These are phyloP conservation scores for Leucopsar rothschildi DNA, from an alignment of 2,113 vertebrate species.

Conservation along the genomic window DNA sequence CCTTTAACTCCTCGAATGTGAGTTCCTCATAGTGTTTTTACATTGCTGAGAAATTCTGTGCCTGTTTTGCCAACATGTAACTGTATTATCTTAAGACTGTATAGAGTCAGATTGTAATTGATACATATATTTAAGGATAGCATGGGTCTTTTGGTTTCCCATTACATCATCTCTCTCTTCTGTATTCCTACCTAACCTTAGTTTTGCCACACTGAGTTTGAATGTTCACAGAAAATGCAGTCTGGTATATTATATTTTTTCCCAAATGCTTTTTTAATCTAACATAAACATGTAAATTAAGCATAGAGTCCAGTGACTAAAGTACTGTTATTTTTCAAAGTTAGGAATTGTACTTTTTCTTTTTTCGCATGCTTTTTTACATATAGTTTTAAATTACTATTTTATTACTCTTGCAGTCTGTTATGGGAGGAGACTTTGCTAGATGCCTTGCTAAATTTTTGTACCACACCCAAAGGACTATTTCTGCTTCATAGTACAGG, in stretches of 20 bases:
- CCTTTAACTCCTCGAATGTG: background rate
- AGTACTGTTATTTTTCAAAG: background rate
- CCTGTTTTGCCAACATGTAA: background rate
- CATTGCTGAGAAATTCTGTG: background rate
- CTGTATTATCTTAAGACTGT: background rate
- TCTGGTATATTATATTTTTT: background rate
- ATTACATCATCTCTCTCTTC: background rate
- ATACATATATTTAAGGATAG: background rate
- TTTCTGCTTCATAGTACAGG: slow-evolving; percentile 90
- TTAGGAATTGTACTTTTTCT: background rate
- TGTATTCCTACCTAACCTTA: background rate
- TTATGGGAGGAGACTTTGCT: slow-evolving; percentile 90
- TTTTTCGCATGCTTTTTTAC: background rate
- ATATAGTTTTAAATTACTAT: background rate
- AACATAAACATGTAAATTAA: background rate
- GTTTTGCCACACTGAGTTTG: background rate
- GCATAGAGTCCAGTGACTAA: background rate
- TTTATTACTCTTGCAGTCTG: slow-evolving; percentile 70
- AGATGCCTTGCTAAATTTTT: slow-evolving; percentile 90
- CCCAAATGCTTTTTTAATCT: background rate
- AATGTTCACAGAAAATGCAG: background rate
- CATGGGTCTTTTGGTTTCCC: background rate
- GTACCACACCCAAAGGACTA: slow-evolving; percentile 88
- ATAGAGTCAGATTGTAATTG: background rate
- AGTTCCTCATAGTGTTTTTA: background rate